A percentile compares a stretch with the other conserved stretches of the same genome.
Evolutionary conservation across 2,888 invertebrate genomes (phyloP).

Genomic region (Meta bourneti): DNA sequence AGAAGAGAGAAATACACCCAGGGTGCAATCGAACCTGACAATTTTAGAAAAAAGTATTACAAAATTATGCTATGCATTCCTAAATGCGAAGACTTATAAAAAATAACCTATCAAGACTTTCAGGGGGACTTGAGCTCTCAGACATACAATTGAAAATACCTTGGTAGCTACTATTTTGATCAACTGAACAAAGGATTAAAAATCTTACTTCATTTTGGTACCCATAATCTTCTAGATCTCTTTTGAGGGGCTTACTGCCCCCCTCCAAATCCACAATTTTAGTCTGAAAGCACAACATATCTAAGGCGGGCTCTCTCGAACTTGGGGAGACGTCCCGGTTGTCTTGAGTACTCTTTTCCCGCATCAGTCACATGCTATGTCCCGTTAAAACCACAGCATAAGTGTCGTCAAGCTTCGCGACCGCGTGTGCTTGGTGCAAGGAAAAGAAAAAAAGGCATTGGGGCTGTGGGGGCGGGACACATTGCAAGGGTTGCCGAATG

Average conservation of each 20-base stretch:
- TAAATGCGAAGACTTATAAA: too few species aligned
- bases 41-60: too few species aligned
- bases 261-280: conserved; percentile 75
- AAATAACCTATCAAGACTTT: too few species aligned
- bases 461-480: conserved; percentile 42
- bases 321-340: conserved; percentile 30
- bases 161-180: too few species aligned
- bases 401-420: conserved; percentile 20
- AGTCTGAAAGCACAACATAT: conserved; percentile 72
- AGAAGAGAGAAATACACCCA: too few species aligned
- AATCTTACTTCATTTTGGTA: conserved; percentile 51
- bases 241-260: conserved; percentile 33
- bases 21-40: too few species aligned
- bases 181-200: not conserved
- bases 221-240: conserved; percentile 30
- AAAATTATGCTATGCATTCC: too few species aligned
- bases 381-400: conserved; percentile 31
- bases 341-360: conserved; percentile 10
- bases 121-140: too few species aligned
- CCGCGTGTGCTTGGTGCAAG: conserved; percentile 13
- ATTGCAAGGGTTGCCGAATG: conserved; percentile 45
- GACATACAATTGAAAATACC: too few species aligned
- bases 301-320: not conserved
- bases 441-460: not conserved
- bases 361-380: conserved; percentile 49